Evolutionary conservation across 2,888 invertebrate species (phyloP).

Genomic region (Drosophila infuscata): DNA sequence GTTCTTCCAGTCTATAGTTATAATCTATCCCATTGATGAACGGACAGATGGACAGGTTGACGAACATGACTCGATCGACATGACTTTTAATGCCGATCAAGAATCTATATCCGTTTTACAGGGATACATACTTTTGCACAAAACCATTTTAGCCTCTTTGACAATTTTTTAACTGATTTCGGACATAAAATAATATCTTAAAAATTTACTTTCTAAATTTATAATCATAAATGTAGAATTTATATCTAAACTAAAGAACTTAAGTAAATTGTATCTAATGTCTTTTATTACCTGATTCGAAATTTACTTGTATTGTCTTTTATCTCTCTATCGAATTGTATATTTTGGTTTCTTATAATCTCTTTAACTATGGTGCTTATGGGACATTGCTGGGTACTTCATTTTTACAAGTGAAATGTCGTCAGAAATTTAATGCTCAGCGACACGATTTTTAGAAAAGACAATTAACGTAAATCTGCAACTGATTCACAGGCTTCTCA

Average conservation of each 20-base stretch:
- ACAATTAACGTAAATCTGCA: constrained; percentile 11
- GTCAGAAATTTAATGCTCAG: constrained; percentile 1
- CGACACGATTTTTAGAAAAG: constrained; percentile 1
- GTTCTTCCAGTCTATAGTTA: neutral
- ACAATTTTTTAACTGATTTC: too few species aligned
- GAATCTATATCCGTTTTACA: neutral
- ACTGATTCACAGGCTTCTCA: constrained; percentile 35
- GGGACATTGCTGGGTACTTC: too few species aligned
- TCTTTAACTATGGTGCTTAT: neutral
- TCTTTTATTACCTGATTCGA: neutral
- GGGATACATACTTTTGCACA: neutral
- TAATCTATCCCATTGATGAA: too few species aligned
- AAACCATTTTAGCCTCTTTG: neutral
- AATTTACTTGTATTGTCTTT: neutral
- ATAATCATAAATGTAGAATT: neutral
- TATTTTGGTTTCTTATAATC: neutral
- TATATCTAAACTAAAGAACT: neutral
- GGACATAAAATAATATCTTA: neutral
- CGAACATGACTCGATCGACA: neutral
- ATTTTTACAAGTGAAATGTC: constrained; percentile 1
- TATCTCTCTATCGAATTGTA: neutral
- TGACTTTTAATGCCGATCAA: neutral
- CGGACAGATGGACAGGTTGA: neutral
- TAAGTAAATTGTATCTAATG: neutral
- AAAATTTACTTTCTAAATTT: neutral